phyloP scores from a whole-genome alignment of 2,113 vertebrate species.

The Verasper variegatus region DNA sequence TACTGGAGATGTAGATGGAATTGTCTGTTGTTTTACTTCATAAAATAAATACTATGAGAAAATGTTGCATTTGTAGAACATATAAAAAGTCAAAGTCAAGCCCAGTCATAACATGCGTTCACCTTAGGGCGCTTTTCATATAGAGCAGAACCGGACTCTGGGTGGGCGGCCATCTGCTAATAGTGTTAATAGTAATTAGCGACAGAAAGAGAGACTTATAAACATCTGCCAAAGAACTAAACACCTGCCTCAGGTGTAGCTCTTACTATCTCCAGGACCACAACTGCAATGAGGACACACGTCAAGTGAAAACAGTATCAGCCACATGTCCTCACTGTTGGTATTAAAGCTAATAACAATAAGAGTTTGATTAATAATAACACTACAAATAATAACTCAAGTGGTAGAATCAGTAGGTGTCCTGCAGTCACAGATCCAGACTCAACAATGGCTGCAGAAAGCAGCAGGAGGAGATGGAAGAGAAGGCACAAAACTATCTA shows the following conservation, averaged over 20 bases:
- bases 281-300: not conserved
- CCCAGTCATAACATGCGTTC: not conserved
- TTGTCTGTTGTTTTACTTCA: not conserved
- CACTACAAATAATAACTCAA: not conserved
- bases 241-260: no score
- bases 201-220: no score
- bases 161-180: not conserved
- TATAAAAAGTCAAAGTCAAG: not conserved
- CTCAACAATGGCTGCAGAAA: not conserved
- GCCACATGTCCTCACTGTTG: not conserved
- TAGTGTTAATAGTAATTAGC: no score
- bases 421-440: not conserved
- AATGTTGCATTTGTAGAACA: not conserved
- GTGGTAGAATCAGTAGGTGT: not conserved
- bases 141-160: not conserved
- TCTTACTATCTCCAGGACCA: no score
- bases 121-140: not conserved
- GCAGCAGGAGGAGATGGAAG: not conserved
- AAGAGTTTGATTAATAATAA: not conserved
- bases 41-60: not conserved
- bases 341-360: no score
- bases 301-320: not conserved
- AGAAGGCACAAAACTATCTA: not conserved
- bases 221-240: no score
- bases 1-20: not conserved